These are phyloP conservation scores for Choreutis nemorana DNA, from an alignment of 2,888 invertebrate genomes.

Conservation along the genomic window DNA sequence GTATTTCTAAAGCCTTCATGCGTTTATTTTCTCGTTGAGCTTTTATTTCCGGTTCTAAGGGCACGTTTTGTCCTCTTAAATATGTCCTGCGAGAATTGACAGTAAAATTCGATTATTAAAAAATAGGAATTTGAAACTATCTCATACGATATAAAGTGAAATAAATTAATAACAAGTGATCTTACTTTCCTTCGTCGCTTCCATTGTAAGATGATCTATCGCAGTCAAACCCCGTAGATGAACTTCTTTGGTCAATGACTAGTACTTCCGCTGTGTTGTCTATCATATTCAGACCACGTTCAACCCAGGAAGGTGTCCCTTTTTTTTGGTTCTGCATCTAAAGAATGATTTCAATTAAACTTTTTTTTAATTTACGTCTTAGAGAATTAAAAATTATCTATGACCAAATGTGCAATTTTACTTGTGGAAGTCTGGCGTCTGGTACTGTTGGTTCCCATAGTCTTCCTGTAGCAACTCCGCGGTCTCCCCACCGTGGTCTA, in stretches of 20 bases:
- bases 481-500: constrained; percentile 78
- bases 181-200: constrained; percentile 55
- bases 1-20: constrained; percentile 85
- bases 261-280: constrained; percentile 61
- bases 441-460: constrained; percentile 71
- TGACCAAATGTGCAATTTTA: too few relatives aligned
- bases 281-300: constrained; percentile 62
- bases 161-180: neutral
- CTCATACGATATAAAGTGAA: neutral
- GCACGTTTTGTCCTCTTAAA: constrained; percentile 86
- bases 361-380: too few relatives aligned
- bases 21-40: constrained; percentile 84
- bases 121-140: neutral
- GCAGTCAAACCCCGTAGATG: constrained; percentile 48
- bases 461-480: constrained; percentile 71
- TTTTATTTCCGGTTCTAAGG: constrained; percentile 79
- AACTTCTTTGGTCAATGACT: constrained; percentile 65
- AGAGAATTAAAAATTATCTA: too few relatives aligned
- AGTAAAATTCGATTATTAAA: neutral
- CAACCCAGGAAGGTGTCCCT: constrained; percentile 66
- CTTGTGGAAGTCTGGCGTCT: constrained; percentile 56
- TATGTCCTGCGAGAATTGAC: constrained; percentile 61
- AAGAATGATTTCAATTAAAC: constrained; percentile 9
- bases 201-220: constrained; percentile 54
- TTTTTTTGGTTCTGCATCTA: constrained; percentile 60